Evolutionary conservation across 1,140 invertebrate species (phyloP).

Genomic region (Gyrodactylus bullatarudis): DNA sequence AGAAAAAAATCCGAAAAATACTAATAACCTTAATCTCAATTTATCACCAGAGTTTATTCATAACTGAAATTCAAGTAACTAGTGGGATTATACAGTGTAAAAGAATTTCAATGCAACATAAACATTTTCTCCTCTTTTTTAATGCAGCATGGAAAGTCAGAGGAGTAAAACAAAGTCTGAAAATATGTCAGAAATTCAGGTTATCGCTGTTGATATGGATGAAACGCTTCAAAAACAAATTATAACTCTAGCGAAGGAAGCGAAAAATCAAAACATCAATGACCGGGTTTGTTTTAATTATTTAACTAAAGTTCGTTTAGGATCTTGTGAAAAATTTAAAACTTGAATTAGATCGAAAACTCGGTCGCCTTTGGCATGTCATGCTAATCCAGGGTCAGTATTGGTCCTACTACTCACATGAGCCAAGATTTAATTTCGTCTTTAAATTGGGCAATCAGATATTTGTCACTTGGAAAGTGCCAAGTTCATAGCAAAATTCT

Average conservation of each 20-base stretch:
- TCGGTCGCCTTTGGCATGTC: neutral
- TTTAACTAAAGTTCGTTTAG: neutral
- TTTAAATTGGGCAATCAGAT: slow-evolving; percentile 1
- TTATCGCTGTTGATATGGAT: neutral
- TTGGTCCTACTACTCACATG: slow-evolving; percentile 3
- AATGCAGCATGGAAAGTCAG: neutral
- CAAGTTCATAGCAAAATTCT: neutral
- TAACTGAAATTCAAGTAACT: too few relatives aligned
- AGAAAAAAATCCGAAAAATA: too few relatives aligned
- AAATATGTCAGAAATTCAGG: neutral
- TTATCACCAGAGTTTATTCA: too few relatives aligned
- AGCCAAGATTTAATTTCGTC: neutral
- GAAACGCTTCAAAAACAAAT: neutral
- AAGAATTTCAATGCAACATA: too few relatives aligned
- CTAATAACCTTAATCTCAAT: too few relatives aligned
- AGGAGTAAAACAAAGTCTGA: neutral
- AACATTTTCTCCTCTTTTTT: too few relatives aligned
- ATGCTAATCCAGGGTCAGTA: slow-evolving; percentile 1
- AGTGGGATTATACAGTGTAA: too few relatives aligned
- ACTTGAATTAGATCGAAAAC: neutral
- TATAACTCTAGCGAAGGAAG: neutral
- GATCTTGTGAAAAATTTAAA: neutral
- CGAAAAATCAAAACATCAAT: neutral
- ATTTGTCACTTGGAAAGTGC: neutral
- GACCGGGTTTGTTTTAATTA: neutral